Base-by-base conservation (phyloP, 2,888 invertebrate genomes). In the Eupelmus urozonus region DNA sequence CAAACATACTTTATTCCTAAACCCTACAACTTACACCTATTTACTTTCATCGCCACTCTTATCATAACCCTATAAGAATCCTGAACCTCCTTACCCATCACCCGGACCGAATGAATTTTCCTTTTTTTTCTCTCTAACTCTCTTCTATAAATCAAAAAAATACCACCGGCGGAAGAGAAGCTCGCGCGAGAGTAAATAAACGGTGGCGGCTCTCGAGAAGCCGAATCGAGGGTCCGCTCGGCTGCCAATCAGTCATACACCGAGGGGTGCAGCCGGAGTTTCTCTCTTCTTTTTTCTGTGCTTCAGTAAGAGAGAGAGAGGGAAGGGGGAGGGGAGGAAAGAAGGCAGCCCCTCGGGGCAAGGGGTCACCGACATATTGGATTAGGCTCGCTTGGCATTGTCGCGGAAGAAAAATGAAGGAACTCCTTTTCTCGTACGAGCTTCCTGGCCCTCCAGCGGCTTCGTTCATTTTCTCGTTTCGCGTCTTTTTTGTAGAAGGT, bases 321-420 rank as follows among this genome's bases (percentile, higher is more conserved):
- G 9, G 9, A 34, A 34, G 3, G 9, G 9, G 9, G 9, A 34
- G 34, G 9, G 9, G 34, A 34, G 34, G 9, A 34, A 34, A 34
- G 34, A 34, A 34, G 34, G 34, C 9, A 34, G 49, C 74, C 78
- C 73, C 62, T 62, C 13, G 70, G 71, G 66, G 66, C 65, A 23
- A 72, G 49, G 72, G 76, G 78, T 70, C 74, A 74, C 59, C 70
- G 59, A 55, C 72, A 53, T 67, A 78, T 75, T 60, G 74, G 78
- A 78, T 78, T 75, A 78, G 70, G 63, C 73, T 74, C 51, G 73
- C 60, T 51, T 42, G 42, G 73, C 73, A 69, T 69, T 73, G 78
- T 73, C 40, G 69, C 60, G 20, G 16, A 23, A 70, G 60, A 70
- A 71, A 74, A 70, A 75, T 73, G 59, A 42, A 18, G 57, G 23